Evolutionary conservation across 2,888 invertebrate genomes (phyloP).

Genomic region (Strigamia transsilvanica): DNA sequence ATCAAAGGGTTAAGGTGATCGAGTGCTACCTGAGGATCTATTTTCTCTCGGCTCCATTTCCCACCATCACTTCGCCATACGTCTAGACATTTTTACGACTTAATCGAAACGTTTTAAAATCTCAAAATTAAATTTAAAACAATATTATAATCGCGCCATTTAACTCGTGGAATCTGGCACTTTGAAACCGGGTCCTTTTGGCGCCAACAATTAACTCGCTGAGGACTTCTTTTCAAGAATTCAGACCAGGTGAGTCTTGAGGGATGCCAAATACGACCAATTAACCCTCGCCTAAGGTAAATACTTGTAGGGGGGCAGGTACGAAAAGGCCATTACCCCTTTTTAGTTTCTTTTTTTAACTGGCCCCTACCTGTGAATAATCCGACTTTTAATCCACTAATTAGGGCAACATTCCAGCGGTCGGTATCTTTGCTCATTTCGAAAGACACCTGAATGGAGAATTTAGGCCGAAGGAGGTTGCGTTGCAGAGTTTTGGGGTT

Average conservation of each 20-base stretch:
- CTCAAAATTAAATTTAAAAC: background rate
- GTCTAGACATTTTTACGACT: constrained; percentile 16
- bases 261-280: constrained; percentile 18
- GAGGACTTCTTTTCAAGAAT: constrained; percentile 18
- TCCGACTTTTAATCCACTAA: constrained; percentile 16
- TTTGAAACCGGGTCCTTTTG: constrained; percentile 7
- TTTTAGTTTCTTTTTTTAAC: constrained; percentile 20
- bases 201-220: background rate
- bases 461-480: constrained; percentile 11
- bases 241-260: constrained; percentile 25
- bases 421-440: constrained; percentile 15
- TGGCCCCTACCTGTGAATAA: constrained; percentile 18
- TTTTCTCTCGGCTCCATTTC: constrained; percentile 5
- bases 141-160: background rate
- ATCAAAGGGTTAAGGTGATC: constrained; percentile 48
- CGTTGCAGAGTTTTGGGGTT: constrained; percentile 13
- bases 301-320: constrained; percentile 22
- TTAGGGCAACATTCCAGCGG: background rate
- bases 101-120: background rate
- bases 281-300: constrained; percentile 45
- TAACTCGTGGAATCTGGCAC: background rate
- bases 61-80: background rate
- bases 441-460: background rate
- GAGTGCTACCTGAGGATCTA: constrained; percentile 15
- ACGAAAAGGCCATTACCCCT: constrained; percentile 33